Conservation (phyloP, 1,140 invertebrate genomes). For the Trissolcus basalis region DNA sequence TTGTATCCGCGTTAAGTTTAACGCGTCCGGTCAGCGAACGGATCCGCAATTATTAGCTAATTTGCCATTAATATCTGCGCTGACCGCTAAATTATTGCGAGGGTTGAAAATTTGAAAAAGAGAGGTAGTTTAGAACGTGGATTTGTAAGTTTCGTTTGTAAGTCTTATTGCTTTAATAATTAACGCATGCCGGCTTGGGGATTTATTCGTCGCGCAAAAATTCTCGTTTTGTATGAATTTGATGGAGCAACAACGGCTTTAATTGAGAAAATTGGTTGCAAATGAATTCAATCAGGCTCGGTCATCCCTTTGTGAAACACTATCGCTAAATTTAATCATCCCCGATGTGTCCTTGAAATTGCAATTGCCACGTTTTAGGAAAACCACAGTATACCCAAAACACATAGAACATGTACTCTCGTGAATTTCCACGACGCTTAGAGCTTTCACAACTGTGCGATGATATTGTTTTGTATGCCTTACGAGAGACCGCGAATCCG, state of each 20-base stretch:
- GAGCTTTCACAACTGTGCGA: slow-evolving; percentile 30
- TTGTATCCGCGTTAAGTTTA: slow-evolving; percentile 73
- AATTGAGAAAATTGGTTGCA: slow-evolving; percentile 36
- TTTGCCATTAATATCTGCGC: slow-evolving; percentile 72
- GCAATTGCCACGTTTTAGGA: slow-evolving; percentile 40
- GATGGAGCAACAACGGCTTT: slow-evolving; percentile 10
- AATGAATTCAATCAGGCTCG: slow-evolving; percentile 44
- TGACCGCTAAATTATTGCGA: slow-evolving; percentile 71
- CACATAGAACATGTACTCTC: slow-evolving; percentile 26
- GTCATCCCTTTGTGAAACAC: slow-evolving; percentile 43
- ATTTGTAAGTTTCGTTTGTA: slow-evolving; percentile 41
- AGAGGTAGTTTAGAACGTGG: slow-evolving; percentile 33
- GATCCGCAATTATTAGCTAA: slow-evolving; percentile 73
- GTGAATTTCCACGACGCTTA: slow-evolving; percentile 36
- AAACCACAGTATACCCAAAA: slow-evolving; percentile 56
- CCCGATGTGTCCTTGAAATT: slow-evolving; percentile 43
- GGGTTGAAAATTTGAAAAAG: slow-evolving; percentile 47
- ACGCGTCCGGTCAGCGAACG: slow-evolving; percentile 62
- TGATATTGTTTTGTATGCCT: slow-evolving; percentile 69
- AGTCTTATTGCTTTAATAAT: slow-evolving; percentile 20
- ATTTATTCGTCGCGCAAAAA: too few species aligned
- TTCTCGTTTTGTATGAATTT: too few species aligned
- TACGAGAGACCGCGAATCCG: slow-evolving; percentile 62
- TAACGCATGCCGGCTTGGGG: slow-evolving; percentile 11
- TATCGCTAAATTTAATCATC: slow-evolving; percentile 52